Percentiles rank a stretch among this genome's conserved stretches.
Evolutionary conservation across 2,113 vertebrate genomes (phyloP).

Genomic region (Anoura caudifer): DNA sequence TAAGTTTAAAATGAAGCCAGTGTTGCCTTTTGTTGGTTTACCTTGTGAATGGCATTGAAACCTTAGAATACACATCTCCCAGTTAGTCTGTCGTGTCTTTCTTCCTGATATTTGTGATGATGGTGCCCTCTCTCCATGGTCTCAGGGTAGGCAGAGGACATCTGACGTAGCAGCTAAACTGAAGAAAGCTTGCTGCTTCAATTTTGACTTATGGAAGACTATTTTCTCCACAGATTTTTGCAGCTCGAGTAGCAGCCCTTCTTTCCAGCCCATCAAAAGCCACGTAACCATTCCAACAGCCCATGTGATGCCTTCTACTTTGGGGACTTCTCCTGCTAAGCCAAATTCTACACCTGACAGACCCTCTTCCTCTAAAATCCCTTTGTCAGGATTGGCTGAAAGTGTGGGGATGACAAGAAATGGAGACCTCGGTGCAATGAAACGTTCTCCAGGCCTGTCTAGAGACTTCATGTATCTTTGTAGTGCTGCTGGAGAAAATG

Average conservation of each 20-base stretch:
- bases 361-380: constrained; percentile 83
- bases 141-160: background rate
- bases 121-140: background rate
- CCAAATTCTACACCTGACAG: constrained; percentile 76
- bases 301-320: constrained; percentile 97
- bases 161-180: constrained; percentile 29
- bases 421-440: constrained; percentile 57
- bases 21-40: constrained; percentile 47
- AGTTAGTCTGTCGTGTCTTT: background rate
- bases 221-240: constrained; percentile 85
- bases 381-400: constrained; percentile 70
- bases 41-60: constrained; percentile 23
- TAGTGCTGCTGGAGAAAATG: constrained; percentile 83
- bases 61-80: constrained; percentile 1
- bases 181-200: constrained; percentile 1
- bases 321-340: constrained; percentile 86
- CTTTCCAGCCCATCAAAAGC: constrained; percentile 95
- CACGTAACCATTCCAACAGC: constrained; percentile 96
- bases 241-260: constrained; percentile 88
- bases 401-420: constrained; percentile 68
- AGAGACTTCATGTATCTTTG: constrained; percentile 84
- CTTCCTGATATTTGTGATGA: constrained; percentile 25
- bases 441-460: constrained; percentile 66
- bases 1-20: constrained; percentile 15
- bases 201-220: constrained; percentile 54